phyloP scores from a whole-genome alignment of 2,888 invertebrate genomes.

The Eulithis prunata region DNA sequence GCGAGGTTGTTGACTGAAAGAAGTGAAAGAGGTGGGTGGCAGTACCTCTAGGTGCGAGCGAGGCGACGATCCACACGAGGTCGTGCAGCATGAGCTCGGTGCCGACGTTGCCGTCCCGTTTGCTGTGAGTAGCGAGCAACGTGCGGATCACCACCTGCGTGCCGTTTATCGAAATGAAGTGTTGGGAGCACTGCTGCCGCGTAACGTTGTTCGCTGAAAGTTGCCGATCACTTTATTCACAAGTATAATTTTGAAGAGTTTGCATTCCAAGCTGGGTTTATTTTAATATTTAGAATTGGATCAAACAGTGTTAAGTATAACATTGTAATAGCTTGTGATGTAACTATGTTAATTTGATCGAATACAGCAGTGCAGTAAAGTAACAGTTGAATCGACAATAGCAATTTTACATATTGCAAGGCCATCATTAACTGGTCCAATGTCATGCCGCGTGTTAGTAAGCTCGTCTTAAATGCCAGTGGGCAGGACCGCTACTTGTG shows the following conservation, averaged over 20 bases:
- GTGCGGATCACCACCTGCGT: constrained; percentile 84
- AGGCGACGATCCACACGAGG: constrained; percentile 85
- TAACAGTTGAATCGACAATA: constrained; percentile 61
- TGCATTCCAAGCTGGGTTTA: neutral
- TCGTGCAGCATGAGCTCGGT: constrained; percentile 84
- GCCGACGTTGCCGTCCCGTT: constrained; percentile 78
- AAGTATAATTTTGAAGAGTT: constrained; percentile 10
- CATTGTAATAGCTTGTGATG: constrained; percentile 34
- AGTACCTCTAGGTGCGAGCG: constrained; percentile 83
- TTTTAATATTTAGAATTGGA: constrained; percentile 13
- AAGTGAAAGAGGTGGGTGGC: constrained; percentile 33
- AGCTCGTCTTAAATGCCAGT: constrained; percentile 73
- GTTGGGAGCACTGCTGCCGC: constrained; percentile 79
- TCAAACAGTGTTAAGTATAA: constrained; percentile 6
- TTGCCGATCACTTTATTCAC: constrained; percentile 37
- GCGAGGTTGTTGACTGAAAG: constrained; percentile 77
- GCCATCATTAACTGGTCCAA: constrained; percentile 64
- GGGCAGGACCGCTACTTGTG: constrained; percentile 54
- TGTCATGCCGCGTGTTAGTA: constrained; percentile 59
- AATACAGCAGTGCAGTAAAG: constrained; percentile 51
- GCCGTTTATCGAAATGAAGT: constrained; percentile 82
- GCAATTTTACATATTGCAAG: constrained; percentile 59
- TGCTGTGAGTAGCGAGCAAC: constrained; percentile 78
- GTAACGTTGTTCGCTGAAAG: constrained; percentile 82
- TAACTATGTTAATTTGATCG: constrained; percentile 55